A percentile compares a stretch with the other conserved stretches of the same genome.
Conservation (phyloP, 2,797 vertebrate species). For the Enteromius fasciolatus region DNA sequence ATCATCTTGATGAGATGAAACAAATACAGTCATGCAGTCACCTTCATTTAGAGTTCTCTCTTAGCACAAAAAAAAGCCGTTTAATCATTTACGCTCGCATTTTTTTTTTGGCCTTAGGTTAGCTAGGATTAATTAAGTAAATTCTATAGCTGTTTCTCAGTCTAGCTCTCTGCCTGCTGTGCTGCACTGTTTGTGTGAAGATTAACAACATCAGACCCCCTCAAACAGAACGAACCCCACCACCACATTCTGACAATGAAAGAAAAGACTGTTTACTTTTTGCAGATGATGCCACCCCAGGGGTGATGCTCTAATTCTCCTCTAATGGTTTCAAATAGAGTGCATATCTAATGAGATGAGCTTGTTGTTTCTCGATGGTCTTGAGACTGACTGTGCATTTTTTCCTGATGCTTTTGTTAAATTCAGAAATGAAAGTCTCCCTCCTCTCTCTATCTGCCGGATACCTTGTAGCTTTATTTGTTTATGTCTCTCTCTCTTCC, state of each 20-base stretch:
- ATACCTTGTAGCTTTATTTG: constrained; percentile 1
- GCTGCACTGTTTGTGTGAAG: constrained; percentile 1
- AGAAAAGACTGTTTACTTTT: constrained; percentile 26
- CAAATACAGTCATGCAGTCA: neutral
- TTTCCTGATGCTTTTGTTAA: neutral
- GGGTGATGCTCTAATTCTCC: constrained; percentile 2
- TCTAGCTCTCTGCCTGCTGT: constrained; percentile 10
- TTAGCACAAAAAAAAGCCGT: neutral
- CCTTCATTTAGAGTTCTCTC: neutral
- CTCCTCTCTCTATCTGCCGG: neutral
- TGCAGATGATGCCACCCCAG: constrained; percentile 1
- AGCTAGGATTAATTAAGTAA: constrained; percentile 28
- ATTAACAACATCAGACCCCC: constrained; percentile 10
- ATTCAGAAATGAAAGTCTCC: neutral
- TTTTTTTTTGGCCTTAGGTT: neutral
- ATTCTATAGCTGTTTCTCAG: neutral
- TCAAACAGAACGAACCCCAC: neutral
- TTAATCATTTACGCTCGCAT: neutral
- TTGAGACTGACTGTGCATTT: neutral
- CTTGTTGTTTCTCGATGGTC: neutral
- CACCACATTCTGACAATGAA: constrained; percentile 2
- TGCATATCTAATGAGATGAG: constrained; percentile 11
- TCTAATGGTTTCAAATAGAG: constrained; percentile 4
- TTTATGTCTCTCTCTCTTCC: constrained; percentile 12
- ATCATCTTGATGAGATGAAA: neutral